phyloP scores from a whole-genome alignment of 2,113 vertebrate genomes.

The Xiphophorus hellerii region DNA sequence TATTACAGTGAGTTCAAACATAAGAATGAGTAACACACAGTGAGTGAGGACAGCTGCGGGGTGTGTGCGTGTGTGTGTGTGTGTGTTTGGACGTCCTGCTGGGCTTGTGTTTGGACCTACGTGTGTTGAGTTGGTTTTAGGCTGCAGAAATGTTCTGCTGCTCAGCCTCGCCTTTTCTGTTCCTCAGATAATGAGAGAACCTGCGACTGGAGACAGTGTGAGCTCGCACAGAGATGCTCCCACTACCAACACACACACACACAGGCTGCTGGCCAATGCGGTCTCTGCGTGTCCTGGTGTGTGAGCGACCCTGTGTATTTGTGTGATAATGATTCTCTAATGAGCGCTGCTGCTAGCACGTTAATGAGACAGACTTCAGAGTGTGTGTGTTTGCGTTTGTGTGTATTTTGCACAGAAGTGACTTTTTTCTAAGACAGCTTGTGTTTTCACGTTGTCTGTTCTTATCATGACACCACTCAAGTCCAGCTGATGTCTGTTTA shows the following conservation, averaged over 20 bases:
- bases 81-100: conserved; percentile 36
- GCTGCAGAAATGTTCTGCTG: conserved; percentile 31
- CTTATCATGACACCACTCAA: conserved; percentile 15
- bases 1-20: conserved; percentile 57
- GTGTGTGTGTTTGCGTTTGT: conserved; percentile 21
- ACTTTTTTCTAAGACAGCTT: conserved; percentile 35
- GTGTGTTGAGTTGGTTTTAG: conserved; percentile 23
- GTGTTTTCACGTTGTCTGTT: conserved; percentile 32
- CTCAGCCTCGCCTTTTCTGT: conserved; percentile 31
- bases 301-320: conserved; percentile 52
- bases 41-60: conserved; percentile 44
- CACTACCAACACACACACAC: not conserved
- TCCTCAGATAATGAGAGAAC: conserved; percentile 61
- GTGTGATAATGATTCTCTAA: conserved; percentile 74
- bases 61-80: conserved; percentile 21
- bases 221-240: conserved; percentile 17
- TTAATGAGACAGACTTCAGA: conserved; percentile 76
- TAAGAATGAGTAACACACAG: conserved; percentile 47
- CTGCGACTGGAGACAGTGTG: conserved; percentile 33
- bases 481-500: not conserved
- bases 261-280: conserved; percentile 41
- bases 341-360: conserved; percentile 72
- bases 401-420: conserved; percentile 30
- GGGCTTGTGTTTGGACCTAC: conserved; percentile 19
- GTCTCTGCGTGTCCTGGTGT: conserved; percentile 40